Evolutionary conservation across 2,113 vertebrate species (phyloP).

Genomic region (Pipa parva): DNA sequence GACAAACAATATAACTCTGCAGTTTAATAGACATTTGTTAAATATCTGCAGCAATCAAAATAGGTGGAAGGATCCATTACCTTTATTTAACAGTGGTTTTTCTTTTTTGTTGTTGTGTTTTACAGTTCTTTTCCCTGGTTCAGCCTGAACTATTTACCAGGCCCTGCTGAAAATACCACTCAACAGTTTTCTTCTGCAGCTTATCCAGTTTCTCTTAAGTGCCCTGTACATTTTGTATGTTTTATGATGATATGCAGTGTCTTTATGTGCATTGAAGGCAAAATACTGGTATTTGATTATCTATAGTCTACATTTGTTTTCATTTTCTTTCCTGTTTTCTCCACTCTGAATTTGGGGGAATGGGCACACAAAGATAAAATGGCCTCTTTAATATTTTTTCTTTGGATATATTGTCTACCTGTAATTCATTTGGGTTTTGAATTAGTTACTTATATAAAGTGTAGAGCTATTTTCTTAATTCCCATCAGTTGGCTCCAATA

Average conservation of each 20-base stretch:
- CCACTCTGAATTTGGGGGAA: constrained; percentile 76
- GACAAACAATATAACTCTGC: constrained; percentile 72
- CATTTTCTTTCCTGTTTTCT: background rate
- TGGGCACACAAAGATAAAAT: constrained; percentile 73
- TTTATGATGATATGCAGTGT: constrained; percentile 82
- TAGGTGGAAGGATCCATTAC: constrained; percentile 89
- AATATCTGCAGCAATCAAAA: constrained; percentile 80
- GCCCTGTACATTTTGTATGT: constrained; percentile 92
- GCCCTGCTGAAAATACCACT: constrained; percentile 99
- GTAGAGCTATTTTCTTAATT: constrained; percentile 59
- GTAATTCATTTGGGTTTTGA: constrained; percentile 56
- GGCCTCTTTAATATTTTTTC: constrained; percentile 79
- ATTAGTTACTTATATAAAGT: constrained; percentile 51
- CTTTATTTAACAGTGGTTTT: constrained; percentile 99
- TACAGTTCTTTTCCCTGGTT: constrained; percentile 99
- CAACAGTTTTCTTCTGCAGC: constrained; percentile 99
- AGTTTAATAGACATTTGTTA: constrained; percentile 76
- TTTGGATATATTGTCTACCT: no score
- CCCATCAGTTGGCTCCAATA: constrained; percentile 53
- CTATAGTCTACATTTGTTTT: constrained; percentile 75
- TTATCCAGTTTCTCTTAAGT: constrained; percentile 99
- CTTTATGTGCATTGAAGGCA: constrained; percentile 76
- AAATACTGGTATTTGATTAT: constrained; percentile 79
- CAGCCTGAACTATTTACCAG: constrained; percentile 99
- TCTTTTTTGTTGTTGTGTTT: constrained; percentile 99